Conservation (phyloP, 2,888 invertebrate genomes). For the Chymomyza procnemis region DNA sequence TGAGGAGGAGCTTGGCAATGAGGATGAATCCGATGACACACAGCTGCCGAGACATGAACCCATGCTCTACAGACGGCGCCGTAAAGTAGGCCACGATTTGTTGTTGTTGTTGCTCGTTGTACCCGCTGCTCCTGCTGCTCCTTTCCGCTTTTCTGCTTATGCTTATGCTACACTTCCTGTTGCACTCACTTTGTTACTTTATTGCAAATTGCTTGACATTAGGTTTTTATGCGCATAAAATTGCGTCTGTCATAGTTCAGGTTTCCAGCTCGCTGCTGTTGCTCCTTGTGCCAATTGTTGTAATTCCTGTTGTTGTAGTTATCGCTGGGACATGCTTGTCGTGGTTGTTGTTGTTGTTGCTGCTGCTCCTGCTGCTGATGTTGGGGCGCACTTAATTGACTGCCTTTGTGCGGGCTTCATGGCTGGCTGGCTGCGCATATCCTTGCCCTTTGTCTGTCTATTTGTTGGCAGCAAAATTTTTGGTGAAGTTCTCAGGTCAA, state of each 20-base stretch:
- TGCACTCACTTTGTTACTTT: slow-evolving; percentile 6
- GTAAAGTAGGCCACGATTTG: slow-evolving; percentile 27
- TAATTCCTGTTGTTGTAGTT: background rate
- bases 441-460: slow-evolving; percentile 16
- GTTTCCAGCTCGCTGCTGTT: background rate
- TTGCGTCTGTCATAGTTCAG: slow-evolving; percentile 20
- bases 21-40: slow-evolving; percentile 33
- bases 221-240: slow-evolving; percentile 2
- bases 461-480: slow-evolving; percentile 1
- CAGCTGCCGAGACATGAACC: slow-evolving; percentile 68
- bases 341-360: background rate
- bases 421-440: slow-evolving; percentile 2
- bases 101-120: background rate
- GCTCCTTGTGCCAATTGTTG: background rate
- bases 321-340: no score
- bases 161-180: slow-evolving; percentile 13
- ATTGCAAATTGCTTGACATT: slow-evolving; percentile 4
- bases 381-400: slow-evolving; percentile 33
- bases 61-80: slow-evolving; percentile 48
- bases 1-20: slow-evolving; percentile 39
- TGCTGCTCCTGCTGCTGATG: slow-evolving; percentile 22
- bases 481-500: slow-evolving; percentile 58
- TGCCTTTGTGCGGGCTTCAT: slow-evolving; percentile 21
- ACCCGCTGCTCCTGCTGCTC: background rate
- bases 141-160: no score